phyloP scores from a whole-genome alignment of 2,113 vertebrate genomes.

The Alaudala cheleensis region DNA sequence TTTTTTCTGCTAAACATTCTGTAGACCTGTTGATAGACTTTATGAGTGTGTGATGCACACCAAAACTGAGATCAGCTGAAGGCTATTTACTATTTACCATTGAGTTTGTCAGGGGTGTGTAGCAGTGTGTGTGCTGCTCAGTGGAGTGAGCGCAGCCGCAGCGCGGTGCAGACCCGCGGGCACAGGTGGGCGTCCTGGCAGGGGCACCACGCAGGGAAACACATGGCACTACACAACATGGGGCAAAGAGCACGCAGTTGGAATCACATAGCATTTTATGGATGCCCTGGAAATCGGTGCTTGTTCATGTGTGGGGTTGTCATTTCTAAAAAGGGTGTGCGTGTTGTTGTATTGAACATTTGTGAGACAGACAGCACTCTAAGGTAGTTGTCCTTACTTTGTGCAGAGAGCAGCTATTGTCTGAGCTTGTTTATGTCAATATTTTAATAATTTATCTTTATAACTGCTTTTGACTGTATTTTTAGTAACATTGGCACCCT shows the following conservation, averaged over 20 bases:
- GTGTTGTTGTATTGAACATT: not conserved
- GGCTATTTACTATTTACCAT: too few relatives aligned
- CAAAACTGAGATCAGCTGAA: not conserved
- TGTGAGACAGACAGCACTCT: not conserved
- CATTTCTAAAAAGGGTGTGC: not conserved
- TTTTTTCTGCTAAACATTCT: not conserved
- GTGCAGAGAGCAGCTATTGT: not conserved
- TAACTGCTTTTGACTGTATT: constrained; percentile 71
- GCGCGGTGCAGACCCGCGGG: constrained; percentile 49
- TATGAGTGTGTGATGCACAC: not conserved
- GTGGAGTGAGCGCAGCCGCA: constrained; percentile 1
- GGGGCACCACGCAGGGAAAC: constrained; percentile 78
- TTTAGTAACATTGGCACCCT: constrained; percentile 78
- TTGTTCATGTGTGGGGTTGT: not conserved
- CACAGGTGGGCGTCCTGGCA: constrained; percentile 82
- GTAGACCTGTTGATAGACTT: not conserved
- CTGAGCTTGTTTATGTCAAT: constrained; percentile 22
- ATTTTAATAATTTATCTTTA: constrained; percentile 53
- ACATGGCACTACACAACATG: constrained; percentile 84
- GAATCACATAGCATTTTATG: constrained; percentile 67
- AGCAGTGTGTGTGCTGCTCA: not conserved
- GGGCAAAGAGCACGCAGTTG: constrained; percentile 74
- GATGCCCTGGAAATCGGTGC: constrained; percentile 44
- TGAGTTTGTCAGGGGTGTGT: not conserved
- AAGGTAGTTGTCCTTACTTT: not conserved